Base-by-base conservation (phyloP, 2,888 invertebrate species). In the Unio pictorum region DNA sequence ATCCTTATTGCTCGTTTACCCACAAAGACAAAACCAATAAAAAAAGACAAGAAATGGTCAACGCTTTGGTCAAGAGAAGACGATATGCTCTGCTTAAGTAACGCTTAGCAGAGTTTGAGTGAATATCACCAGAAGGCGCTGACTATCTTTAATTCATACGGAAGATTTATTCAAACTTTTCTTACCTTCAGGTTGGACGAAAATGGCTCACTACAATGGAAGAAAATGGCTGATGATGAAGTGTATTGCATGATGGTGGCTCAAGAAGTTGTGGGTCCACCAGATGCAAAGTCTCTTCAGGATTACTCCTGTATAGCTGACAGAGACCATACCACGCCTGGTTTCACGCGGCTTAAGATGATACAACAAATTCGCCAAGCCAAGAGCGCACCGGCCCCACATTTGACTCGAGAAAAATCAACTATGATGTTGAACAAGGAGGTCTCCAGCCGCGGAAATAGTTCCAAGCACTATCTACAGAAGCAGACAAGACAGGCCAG, bases 181-280 rank as follows among this genome's bases (percentile, higher is more conserved):
- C 23, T 18, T 34, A 20, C 26, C 64, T 69, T 26, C 73, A 77
- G 77, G 64, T 72, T 69, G 45, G 73, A 69, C n/a, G 57, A 56
- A 23, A 67, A 77, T n/a, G 68, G 68, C 28, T 68, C 66, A 28
- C 66, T 75, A 5, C 55, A 68, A 8, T 75, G 75, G 61, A 71
- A 70, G 66, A 77, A 71, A 20, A 54, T 70, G 26, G 61, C 73
- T 45, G 75, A 77, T 67, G 75, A 77, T 26, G 68, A 69, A n/a
- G 70, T 77, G 1, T 57, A 72, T 34, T 77, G 77, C 30, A 71
- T 77, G 68, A 69, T 77, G 77, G 75, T 77, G 23, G 77, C 70
- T n/a, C 69, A 71, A 30, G 77, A 77, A 64, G 68, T 60, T 20
- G 75, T 70, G 3, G 77, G 77, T 34, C 72, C 69, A 15, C 75